Conservation (phyloP, 1,140 invertebrate species). For the Platorchestia sp. region DNA sequence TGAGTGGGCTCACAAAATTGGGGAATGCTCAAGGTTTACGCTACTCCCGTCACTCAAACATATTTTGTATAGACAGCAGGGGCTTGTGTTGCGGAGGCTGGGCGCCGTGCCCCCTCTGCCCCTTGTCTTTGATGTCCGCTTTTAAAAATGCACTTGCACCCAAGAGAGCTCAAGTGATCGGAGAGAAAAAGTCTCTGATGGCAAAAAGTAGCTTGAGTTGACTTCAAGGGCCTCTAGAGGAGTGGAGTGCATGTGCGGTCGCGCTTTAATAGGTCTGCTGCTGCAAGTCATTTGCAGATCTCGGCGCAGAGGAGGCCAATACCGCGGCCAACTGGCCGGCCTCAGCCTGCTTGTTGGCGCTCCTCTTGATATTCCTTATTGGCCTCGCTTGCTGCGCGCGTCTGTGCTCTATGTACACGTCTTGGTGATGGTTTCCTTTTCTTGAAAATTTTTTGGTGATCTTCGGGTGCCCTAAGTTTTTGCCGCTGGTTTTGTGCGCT, state of each 20-base stretch:
- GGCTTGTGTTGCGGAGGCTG: background rate
- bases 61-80: background rate
- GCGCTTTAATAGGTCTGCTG: conserved; percentile 14
- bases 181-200: conserved; percentile 43
- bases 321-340: background rate
- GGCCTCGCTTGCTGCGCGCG: too few relatives aligned
- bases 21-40: background rate
- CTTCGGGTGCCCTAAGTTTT: too few relatives aligned
- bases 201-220: conserved; percentile 53
- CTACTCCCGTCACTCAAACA: background rate
- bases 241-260: conserved; percentile 47
- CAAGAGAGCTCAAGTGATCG: conserved; percentile 36
- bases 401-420: too few relatives aligned
- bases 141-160: conserved; percentile 48
- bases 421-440: too few relatives aligned
- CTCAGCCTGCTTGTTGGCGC: background rate
- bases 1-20: background rate
- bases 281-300: conserved; percentile 39
- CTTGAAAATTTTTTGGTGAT: too few relatives aligned
- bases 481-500: too few relatives aligned
- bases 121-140: conserved; percentile 35
- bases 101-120: background rate
- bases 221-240: conserved; percentile 41
- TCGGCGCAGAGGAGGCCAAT: background rate
- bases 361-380: background rate